Conservation (phyloP, 2,888 invertebrate species). For the Panopea generosa region DNA sequence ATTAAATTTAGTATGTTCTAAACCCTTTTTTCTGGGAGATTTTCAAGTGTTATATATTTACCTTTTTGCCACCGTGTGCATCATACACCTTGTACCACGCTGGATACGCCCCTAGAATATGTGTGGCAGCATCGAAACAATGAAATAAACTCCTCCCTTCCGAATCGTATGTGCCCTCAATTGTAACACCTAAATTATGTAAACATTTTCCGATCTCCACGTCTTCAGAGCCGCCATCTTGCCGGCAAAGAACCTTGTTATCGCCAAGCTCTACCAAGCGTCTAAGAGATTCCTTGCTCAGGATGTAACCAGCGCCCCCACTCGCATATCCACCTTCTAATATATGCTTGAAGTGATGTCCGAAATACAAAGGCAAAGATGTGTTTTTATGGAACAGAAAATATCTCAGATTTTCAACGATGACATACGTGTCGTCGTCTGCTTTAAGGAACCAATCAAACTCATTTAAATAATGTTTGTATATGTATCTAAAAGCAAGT, state of each 20-base stretch:
- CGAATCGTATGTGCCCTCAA: slow-evolving; percentile 74
- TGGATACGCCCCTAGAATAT: slow-evolving; percentile 76
- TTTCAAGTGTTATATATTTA: too few relatives aligned
- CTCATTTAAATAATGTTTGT: slow-evolving; percentile 91
- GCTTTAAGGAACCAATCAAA: slow-evolving; percentile 99
- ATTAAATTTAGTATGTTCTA: too few relatives aligned
- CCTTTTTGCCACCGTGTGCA: slow-evolving; percentile 57
- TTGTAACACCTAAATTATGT: slow-evolving; percentile 76
- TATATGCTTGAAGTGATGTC: slow-evolving; percentile 77
- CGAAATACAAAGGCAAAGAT: slow-evolving; percentile 92
- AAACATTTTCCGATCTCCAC: slow-evolving; percentile 80
- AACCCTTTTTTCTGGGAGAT: too few relatives aligned
- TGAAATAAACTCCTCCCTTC: slow-evolving; percentile 79
- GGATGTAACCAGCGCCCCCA: slow-evolving; percentile 92
- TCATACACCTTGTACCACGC: slow-evolving; percentile 77
- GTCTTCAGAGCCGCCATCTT: slow-evolving; percentile 80
- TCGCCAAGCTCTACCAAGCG: slow-evolving; percentile 89
- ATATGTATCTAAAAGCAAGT: slow-evolving; percentile 94
- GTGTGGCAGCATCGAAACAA: slow-evolving; percentile 78
- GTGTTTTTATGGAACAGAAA: slow-evolving; percentile 88
- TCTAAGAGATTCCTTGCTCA: slow-evolving; percentile 92
- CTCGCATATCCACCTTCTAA: slow-evolving; percentile 85
- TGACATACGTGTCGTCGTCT: slow-evolving; percentile 98
- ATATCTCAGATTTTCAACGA: slow-evolving; percentile 94
- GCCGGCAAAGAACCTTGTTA: slow-evolving; percentile 49